phyloP scores from a whole-genome alignment of 2,113 vertebrate genomes.

The Callionymus lyra region DNA sequence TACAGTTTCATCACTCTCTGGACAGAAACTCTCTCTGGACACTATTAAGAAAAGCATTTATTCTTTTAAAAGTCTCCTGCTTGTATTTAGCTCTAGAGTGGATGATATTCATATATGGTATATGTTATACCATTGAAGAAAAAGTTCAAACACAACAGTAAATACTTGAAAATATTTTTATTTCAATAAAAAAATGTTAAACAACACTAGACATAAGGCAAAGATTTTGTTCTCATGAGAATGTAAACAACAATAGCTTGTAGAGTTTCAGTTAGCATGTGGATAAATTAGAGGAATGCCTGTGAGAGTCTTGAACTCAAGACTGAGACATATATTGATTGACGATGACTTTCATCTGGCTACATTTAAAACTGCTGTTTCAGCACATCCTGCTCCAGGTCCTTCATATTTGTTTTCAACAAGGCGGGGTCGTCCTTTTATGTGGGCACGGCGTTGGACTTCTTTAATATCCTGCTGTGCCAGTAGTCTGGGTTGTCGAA shows the following conservation, averaged over 20 bases:
- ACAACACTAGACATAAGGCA: conserved; percentile 2
- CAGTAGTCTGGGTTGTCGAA: conserved; percentile 93
- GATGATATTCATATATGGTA: no score
- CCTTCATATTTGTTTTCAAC: conserved; percentile 47
- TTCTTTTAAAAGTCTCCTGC: no score
- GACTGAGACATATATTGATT: conserved; percentile 11
- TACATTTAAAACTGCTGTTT: conserved; percentile 17
- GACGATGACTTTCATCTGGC: conserved; percentile 3
- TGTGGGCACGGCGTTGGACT: conserved; percentile 69
- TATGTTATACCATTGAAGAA: no score
- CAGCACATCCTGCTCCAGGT: conserved; percentile 20
- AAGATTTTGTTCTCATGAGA: conserved; percentile 33
- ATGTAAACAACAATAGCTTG: conserved; percentile 50
- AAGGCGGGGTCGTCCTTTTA: conserved; percentile 51
- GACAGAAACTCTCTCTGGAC: no score
- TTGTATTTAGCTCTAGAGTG: no score
- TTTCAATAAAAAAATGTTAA: no score
- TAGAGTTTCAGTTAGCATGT: conserved; percentile 31
- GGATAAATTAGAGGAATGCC: conserved; percentile 23
- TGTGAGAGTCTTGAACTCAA: conserved; percentile 6
- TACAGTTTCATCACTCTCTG: no score
- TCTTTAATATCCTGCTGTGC: conserved; percentile 82
- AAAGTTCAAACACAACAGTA: no score
- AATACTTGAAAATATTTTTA: no score
- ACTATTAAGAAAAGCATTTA: no score